Evolutionary conservation across 2,888 invertebrate species (phyloP), one percentile per base, ranked within the genome.

Genomic region (Ariolimax columbianus): DNA sequence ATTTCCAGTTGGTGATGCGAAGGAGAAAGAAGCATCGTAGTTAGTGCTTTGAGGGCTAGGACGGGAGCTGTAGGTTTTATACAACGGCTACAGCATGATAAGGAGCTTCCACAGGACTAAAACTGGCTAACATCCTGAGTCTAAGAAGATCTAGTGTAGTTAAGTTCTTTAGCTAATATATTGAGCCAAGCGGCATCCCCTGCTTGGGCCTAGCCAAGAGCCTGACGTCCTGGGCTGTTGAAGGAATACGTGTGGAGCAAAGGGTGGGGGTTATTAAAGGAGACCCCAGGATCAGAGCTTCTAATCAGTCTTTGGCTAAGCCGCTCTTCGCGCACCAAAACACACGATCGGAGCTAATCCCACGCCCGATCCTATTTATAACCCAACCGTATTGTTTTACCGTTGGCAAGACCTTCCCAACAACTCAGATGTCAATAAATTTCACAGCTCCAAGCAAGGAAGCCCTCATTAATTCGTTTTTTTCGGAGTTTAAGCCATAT

Each of bases 161-260:
- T 86, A 87, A 87, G 84, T 86, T 87, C 86, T 86, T 87, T 85
- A 86, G 86, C 84, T 87, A 84, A 87, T 87, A 87, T 83, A 77
- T 83, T 83, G 59, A 51, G 40, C 77, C 66, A 55, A 82, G 66
- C 77, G 68, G 70, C 83, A 36, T 47, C 63, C 26, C 75, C 0
- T 33, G 47, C 75, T 40, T 63, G n/a, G 66, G 23, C 81, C 51
- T 43, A 7, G 75, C 63, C 43, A 36, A 43, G 75, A 55, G 40
- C 82, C 82, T 33, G 59, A 43, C 30, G 17, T 40, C 40, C 73
- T 1, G 40, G 23, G 1, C 43, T 66, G 38, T 59, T 38, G 4
- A 26, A 63, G 63, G 78, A 47, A 63, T n/a, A 63, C 40, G 59
- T 36, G 80, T 59, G 63, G 26, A 38, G 38, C 38, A 38, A 30